phyloP scores from a whole-genome alignment of 2,888 invertebrate species.

The Ceriagrion tenellum region DNA sequence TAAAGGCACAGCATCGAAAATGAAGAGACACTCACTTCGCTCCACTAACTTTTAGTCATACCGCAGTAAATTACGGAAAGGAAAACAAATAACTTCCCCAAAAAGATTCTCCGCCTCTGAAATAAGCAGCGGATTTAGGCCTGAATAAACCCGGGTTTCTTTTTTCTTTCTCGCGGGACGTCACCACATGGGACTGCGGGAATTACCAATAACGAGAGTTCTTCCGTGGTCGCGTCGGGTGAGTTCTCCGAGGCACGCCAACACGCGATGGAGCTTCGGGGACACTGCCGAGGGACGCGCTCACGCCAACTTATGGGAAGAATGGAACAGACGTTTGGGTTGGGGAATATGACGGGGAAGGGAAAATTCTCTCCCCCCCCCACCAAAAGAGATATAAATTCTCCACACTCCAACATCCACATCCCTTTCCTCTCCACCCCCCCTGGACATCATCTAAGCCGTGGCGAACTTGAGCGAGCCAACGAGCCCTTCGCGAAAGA shows the following conservation, averaged over 20 bases:
- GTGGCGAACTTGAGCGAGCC: constrained; percentile 3
- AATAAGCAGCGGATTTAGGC: too few relatives aligned
- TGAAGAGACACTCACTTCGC: too few relatives aligned
- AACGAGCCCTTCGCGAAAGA: too few relatives aligned
- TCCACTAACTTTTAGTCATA: too few relatives aligned
- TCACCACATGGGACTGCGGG: background rate
- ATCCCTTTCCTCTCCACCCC: background rate
- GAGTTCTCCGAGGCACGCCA: background rate
- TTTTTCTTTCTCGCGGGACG: background rate
- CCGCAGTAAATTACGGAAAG: too few relatives aligned
- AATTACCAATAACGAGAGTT: background rate
- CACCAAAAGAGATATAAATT: background rate
- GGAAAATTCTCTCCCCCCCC: background rate
- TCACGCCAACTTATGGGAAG: background rate
- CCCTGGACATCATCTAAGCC: background rate
- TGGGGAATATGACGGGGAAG: background rate
- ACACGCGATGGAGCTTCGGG: background rate
- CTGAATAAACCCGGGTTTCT: too few relatives aligned
- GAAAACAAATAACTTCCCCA: too few relatives aligned
- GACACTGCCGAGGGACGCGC: background rate
- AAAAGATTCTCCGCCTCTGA: too few relatives aligned
- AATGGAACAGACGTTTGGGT: background rate
- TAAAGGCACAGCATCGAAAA: too few relatives aligned
- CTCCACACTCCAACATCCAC: background rate
- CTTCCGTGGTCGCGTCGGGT: background rate